These are phyloP conservation scores for Arctia plantaginis DNA, from an alignment of 2,888 invertebrate species.

Conservation along the genomic window DNA sequence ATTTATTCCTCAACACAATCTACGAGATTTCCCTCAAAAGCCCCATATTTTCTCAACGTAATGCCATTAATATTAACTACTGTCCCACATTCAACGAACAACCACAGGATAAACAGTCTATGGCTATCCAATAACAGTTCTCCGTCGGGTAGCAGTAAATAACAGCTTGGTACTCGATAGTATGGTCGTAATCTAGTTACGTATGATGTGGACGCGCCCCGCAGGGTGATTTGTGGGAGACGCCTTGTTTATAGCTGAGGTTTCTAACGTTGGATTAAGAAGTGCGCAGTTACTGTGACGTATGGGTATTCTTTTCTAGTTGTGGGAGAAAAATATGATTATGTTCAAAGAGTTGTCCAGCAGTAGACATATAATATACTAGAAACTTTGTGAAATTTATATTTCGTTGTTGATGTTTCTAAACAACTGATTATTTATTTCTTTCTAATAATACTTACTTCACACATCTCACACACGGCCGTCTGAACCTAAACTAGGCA, in stretches of 20 bases:
- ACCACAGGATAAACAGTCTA: conserved; percentile 29
- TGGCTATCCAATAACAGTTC: conserved; percentile 35
- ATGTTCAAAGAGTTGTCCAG: neutral
- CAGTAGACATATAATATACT: neutral
- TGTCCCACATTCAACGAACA: conserved; percentile 17
- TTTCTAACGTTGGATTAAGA: conserved; percentile 26
- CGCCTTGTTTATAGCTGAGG: conserved; percentile 34
- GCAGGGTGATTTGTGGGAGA: conserved; percentile 50
- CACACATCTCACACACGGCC: too few relatives aligned
- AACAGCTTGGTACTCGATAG: conserved; percentile 33
- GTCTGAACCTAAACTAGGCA: too few relatives aligned
- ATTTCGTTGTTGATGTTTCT: too few relatives aligned
- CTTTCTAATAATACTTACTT: too few relatives aligned
- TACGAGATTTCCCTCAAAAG: neutral
- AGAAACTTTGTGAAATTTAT: neutral
- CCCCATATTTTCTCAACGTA: conserved; percentile 15
- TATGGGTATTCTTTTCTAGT: conserved; percentile 2
- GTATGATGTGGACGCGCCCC: conserved; percentile 43
- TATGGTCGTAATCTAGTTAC: conserved; percentile 50
- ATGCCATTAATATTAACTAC: conserved; percentile 23
- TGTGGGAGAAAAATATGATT: neutral
- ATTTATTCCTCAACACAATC: neutral
- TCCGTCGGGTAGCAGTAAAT: conserved; percentile 45
- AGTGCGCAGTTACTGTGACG: conserved; percentile 5
- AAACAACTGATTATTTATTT: too few relatives aligned